A percentile compares a stretch with the other conserved stretches of the same genome.
Conservation (phyloP, 2,113 vertebrate genomes). For the Hippocampus mohnikei region DNA sequence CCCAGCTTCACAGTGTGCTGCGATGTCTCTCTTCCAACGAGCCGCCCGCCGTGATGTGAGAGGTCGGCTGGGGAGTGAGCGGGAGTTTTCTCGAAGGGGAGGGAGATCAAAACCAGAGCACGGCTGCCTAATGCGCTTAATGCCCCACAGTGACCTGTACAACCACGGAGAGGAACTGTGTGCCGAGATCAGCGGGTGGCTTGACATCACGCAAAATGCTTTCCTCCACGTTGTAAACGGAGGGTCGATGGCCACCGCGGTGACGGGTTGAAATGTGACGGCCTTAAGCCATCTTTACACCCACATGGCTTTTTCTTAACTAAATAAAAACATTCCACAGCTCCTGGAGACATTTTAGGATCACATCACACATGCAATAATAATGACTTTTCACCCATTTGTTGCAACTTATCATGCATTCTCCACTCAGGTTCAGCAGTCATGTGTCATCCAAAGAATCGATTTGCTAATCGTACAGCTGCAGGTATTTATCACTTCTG, state of each 20-base stretch:
- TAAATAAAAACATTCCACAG: conserved; percentile 2
- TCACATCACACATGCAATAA: neutral
- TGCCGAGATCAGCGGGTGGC: conserved; percentile 34
- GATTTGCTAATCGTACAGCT: neutral
- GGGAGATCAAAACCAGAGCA: conserved; percentile 65
- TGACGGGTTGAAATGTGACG: conserved; percentile 61
- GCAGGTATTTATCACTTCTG: neutral
- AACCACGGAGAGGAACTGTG: conserved; percentile 46
- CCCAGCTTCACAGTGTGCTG: conserved; percentile 22
- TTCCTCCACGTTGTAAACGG: conserved; percentile 28
- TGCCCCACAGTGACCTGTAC: conserved; percentile 32
- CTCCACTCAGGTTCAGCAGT: neutral
- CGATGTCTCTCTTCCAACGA: conserved; percentile 59
- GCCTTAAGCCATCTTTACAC: conserved; percentile 49
- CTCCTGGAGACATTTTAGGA: neutral
- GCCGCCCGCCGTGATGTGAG: conserved; percentile 40
- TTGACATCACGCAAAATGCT: conserved; percentile 43
- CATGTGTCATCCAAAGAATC: neutral
- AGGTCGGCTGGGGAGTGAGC: conserved; percentile 62
- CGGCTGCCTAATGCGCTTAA: conserved; percentile 45
- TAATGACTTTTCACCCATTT: neutral
- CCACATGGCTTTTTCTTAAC: neutral
- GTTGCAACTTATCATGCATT: neutral
- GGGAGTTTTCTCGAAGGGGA: conserved; percentile 52
- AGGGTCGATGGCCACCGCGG: conserved; percentile 49